Evolutionary conservation across 2,888 invertebrate species (phyloP), one percentile per base, ranked within the genome.

Genomic region (Augochlorella aurata): DNA sequence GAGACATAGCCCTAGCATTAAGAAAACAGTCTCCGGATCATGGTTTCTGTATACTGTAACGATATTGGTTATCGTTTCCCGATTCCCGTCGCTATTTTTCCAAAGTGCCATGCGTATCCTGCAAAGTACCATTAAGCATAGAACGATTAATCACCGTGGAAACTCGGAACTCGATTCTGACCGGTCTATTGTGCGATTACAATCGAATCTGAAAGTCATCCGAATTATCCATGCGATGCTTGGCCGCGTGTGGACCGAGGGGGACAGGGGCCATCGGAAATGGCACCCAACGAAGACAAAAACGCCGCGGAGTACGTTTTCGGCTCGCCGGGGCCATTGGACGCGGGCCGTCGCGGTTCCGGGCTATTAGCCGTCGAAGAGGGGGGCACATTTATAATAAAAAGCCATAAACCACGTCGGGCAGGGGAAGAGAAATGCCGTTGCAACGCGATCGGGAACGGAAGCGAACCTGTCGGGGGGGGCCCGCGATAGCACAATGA

Each of bases 381-480:
- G 74, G 73, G 71, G 79, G 74, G 79, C 16, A 77, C 76, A 82
- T 82, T 77, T 78, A 76, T 82, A 85, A 89, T 88, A 83, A 88
- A 87, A 85, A 82, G 85, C 82, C 83, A 85, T 89, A 84, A 88
- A 85, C 74, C 71, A 65, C 58, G 58, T 24, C 58, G 61, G 7
- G 29, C 52, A 63, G 74, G 76, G 73, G 52, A 49, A 10, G 74
- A n/a, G 75, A 50, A 52, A 71, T 79, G n/a, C 54, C 68, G 38
- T 38, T 71, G 79, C 78, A 65, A 75, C 71, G 67, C 77, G 76
- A 29, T n/a, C 63, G 65, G 69, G 72, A 71, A 76, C 85, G 86
- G 84, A 89, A 86, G 84, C 80, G 66, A 85, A 88, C 88, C 89
- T 89, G 88, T 81, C 84, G 66, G 81, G 81, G 83, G 74, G 81